A percentile compares a stretch with the other conserved stretches of the same genome.
These are phyloP conservation scores for Cyclophora punctaria DNA, from an alignment of 2,888 invertebrate species.

Conservation along the genomic window DNA sequence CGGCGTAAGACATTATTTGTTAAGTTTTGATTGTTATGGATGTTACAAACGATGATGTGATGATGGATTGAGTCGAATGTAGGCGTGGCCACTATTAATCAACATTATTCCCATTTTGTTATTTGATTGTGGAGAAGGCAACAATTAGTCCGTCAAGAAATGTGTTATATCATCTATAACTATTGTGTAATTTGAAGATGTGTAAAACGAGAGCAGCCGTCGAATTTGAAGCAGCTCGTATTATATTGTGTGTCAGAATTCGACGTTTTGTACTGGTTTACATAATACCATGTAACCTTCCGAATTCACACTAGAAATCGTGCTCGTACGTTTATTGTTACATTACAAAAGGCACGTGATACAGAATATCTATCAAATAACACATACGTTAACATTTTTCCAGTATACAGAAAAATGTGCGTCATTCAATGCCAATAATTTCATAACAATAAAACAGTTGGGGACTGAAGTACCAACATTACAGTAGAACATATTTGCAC, in stretches of 20 bases:
- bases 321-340: too few species aligned
- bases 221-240: slow-evolving; percentile 50
- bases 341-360: too few species aligned
- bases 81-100: slow-evolving; percentile 40
- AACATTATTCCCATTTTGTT: slow-evolving; percentile 32
- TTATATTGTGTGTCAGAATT: slow-evolving; percentile 37
- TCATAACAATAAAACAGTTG: too few species aligned
- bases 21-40: slow-evolving; percentile 23
- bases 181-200: slow-evolving; percentile 46
- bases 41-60: slow-evolving; percentile 24
- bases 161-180: slow-evolving; percentile 51
- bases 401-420: too few species aligned
- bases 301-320: too few species aligned
- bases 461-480: too few species aligned
- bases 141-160: slow-evolving; percentile 47
- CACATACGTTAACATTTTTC: too few species aligned
- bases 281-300: too few species aligned
- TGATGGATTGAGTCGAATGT: slow-evolving; percentile 36
- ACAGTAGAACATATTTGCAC: too few species aligned
- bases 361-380: too few species aligned
- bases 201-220: slow-evolving; percentile 38
- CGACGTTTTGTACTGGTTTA: too few species aligned
- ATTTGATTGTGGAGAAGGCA: slow-evolving; percentile 33
- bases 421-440: too few species aligned
- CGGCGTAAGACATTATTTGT: slow-evolving; percentile 33